These are phyloP conservation scores for Oasisia sp. DNA, from an alignment of 2,888 invertebrate genomes.

Conservation along the genomic window DNA sequence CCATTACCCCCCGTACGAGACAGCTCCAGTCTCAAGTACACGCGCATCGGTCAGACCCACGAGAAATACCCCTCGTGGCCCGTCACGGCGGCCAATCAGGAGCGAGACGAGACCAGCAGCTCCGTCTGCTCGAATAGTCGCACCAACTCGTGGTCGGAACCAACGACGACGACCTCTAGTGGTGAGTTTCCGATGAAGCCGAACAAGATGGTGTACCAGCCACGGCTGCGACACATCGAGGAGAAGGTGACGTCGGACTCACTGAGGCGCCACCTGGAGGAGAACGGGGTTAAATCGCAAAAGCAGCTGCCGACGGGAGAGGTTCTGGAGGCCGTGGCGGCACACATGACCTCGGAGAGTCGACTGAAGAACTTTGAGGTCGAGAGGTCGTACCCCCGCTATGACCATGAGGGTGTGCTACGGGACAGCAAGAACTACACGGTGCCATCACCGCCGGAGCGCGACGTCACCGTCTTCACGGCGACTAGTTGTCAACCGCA, in stretches of 20 bases:
- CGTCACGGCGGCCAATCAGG: constrained; percentile 70
- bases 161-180: constrained; percentile 73
- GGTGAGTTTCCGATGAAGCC: constrained; percentile 75
- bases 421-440: constrained; percentile 74
- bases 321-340: not conserved
- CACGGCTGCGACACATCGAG: constrained; percentile 77
- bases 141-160: constrained; percentile 79
- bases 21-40: constrained; percentile 75
- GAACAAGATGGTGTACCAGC: constrained; percentile 72
- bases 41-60: constrained; percentile 77
- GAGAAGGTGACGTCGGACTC: constrained; percentile 67
- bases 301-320: not conserved
- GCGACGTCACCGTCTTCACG: constrained; percentile 66
- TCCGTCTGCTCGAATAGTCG: constrained; percentile 70
- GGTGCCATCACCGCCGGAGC: constrained; percentile 78
- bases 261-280: constrained; percentile 52
- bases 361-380: constrained; percentile 34
- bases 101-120: constrained; percentile 37
- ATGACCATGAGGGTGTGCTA: constrained; percentile 73
- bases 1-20: constrained; percentile 73
- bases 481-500: not conserved
- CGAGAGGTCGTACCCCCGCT: constrained; percentile 55
- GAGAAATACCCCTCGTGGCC: constrained; percentile 83
- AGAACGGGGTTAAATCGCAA: constrained; percentile 54
- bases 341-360: not conserved